Percentiles rank a stretch among this genome's conserved stretches.
Evolutionary conservation across 2,888 invertebrate genomes (phyloP).

Genomic region (Serripes groenlandicus): DNA sequence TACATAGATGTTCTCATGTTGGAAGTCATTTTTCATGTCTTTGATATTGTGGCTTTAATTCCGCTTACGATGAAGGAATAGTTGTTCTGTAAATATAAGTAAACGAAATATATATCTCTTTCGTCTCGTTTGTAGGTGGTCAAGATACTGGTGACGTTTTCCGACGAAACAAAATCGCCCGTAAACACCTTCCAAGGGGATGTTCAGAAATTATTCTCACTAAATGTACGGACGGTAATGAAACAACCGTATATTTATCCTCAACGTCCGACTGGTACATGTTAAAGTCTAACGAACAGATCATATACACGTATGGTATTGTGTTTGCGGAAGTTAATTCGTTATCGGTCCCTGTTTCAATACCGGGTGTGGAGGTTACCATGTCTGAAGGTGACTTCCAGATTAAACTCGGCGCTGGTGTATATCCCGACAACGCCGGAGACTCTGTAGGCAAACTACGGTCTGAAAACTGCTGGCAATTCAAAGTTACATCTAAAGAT

Average conservation of each 20-base stretch:
- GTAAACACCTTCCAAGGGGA: conserved; percentile 48
- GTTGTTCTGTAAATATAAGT: neutral
- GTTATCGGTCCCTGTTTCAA: conserved; percentile 24
- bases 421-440: neutral
- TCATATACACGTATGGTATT: conserved; percentile 22
- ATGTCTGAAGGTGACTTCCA: neutral
- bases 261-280: conserved; percentile 29
- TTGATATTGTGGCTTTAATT: neutral
- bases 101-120: neutral
- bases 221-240: conserved; percentile 36
- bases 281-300: neutral
- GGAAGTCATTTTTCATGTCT: too few relatives aligned
- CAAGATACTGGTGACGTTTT: conserved; percentile 21
- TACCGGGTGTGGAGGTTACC: conserved; percentile 17
- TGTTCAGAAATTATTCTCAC: conserved; percentile 43
- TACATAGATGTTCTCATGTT: neutral
- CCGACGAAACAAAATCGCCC: conserved; percentile 6
- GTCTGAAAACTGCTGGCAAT: conserved; percentile 32
- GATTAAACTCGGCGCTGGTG: neutral
- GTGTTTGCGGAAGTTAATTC: conserved; percentile 31
- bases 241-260: conserved; percentile 23
- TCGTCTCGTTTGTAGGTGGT: neutral
- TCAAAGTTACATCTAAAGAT: conserved; percentile 34
- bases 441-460: conserved; percentile 1
- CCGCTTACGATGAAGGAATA: neutral